Conservation (phyloP, 2,888 invertebrate species). For the Rhagophthalmus giganteus region DNA sequence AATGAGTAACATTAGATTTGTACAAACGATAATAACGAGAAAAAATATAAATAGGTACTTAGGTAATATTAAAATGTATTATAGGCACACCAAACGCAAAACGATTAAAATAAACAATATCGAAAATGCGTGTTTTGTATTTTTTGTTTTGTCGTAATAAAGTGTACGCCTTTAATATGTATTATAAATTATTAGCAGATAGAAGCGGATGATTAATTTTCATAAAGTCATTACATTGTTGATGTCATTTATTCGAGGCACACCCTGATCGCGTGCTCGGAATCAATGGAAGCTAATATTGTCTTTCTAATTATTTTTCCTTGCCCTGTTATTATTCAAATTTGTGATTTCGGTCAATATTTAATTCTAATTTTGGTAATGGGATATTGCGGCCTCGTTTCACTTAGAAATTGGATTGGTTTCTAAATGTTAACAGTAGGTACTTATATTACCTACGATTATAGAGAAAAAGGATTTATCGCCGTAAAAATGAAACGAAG, state of each 20-base stretch:
- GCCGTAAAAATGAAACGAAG: slow-evolving; percentile 7
- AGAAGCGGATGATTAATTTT: slow-evolving; percentile 45
- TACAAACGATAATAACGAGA: too few relatives aligned
- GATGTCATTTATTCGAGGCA: slow-evolving; percentile 44
- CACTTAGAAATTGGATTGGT: not conserved
- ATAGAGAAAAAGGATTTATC: not conserved
- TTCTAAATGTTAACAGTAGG: slow-evolving; percentile 1
- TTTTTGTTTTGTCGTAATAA: not conserved
- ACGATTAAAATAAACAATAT: too few relatives aligned
- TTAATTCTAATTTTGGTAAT: slow-evolving; percentile 46
- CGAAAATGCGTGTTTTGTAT: too few relatives aligned
- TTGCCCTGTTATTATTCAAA: slow-evolving; percentile 42
- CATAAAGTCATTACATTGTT: slow-evolving; percentile 46
- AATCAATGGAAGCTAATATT: slow-evolving; percentile 49
- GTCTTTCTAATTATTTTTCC: slow-evolving; percentile 32
- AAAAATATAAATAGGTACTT: too few relatives aligned
- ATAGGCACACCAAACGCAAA: too few relatives aligned
- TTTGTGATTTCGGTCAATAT: slow-evolving; percentile 50
- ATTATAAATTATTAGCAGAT: slow-evolving; percentile 43
- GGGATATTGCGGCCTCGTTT: slow-evolving; percentile 21
- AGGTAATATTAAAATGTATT: too few relatives aligned
- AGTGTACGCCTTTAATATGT: slow-evolving; percentile 29
- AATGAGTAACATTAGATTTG: too few relatives aligned
- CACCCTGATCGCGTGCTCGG: slow-evolving; percentile 46
- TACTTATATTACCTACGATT: too few relatives aligned